These are phyloP conservation scores for Pollenia amentaria DNA, from an alignment of 2,888 invertebrate genomes.

Conservation along the genomic window DNA sequence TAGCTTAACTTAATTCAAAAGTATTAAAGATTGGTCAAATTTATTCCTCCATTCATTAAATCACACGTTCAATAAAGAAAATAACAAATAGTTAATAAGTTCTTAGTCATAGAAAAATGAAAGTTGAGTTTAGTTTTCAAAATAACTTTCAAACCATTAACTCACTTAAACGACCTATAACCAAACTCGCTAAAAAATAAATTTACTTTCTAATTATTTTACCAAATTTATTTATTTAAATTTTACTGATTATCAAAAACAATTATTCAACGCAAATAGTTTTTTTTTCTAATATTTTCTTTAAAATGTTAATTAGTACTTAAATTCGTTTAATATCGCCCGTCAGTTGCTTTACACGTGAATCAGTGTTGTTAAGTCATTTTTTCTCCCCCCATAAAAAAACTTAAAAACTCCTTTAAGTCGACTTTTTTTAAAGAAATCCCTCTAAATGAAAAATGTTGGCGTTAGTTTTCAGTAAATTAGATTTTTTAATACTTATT, in stretches of 20 bases:
- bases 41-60: too few species aligned
- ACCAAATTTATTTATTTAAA: slow-evolving; percentile 15
- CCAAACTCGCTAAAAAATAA: background rate
- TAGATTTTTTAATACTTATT: too few species aligned
- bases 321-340: background rate
- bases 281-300: slow-evolving; percentile 7
- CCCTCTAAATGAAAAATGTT: too few species aligned
- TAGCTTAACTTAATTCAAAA: too few species aligned
- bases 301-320: background rate
- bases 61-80: too few species aligned
- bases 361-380: too few species aligned
- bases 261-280: slow-evolving; percentile 5
- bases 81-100: background rate
- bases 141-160: slow-evolving; percentile 6
- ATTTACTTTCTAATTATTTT: slow-evolving; percentile 43
- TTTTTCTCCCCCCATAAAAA: too few species aligned
- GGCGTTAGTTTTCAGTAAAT: too few species aligned
- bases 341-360: too few species aligned
- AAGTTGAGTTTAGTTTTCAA: slow-evolving; percentile 23
- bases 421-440: too few species aligned
- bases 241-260: background rate
- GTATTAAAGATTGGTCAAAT: too few species aligned
- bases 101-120: slow-evolving; percentile 32
- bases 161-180: background rate
- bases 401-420: too few species aligned